phyloP scores from a whole-genome alignment of 1,140 invertebrate species.

The Trigoniulus corallinus region DNA sequence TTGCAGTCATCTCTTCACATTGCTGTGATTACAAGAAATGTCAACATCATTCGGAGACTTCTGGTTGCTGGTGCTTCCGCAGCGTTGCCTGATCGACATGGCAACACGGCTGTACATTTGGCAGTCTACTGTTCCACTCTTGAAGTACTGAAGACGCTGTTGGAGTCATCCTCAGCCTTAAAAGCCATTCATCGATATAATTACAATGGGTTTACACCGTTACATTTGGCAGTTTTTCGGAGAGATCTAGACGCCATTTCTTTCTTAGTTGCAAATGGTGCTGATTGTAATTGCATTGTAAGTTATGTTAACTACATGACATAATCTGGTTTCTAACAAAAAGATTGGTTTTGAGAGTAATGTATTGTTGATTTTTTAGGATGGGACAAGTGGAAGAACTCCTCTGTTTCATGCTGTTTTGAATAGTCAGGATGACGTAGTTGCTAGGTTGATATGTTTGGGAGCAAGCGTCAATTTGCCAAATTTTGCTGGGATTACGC shows the following conservation, averaged over 20 bases:
- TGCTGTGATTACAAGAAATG: constrained; percentile 3
- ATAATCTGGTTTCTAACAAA: neutral
- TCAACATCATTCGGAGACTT: constrained; percentile 1
- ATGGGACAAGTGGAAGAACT: constrained; percentile 23
- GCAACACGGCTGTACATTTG: constrained; percentile 18
- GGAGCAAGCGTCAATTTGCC: constrained; percentile 18
- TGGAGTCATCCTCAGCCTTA: neutral
- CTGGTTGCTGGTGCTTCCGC: constrained; percentile 2
- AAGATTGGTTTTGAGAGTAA: neutral
- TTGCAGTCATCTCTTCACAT: constrained; percentile 10
- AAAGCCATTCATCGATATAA: neutral
- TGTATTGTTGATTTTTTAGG: constrained; percentile 12
- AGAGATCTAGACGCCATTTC: constrained; percentile 14
- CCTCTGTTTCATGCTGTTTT: constrained; percentile 22
- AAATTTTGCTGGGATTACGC: constrained; percentile 21
- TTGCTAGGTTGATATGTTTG: constrained; percentile 15
- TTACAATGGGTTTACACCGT: constrained; percentile 16
- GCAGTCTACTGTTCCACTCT: constrained; percentile 13
- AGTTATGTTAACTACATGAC: neutral
- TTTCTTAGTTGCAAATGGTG: constrained; percentile 11
- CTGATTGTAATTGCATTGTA: constrained; percentile 17
- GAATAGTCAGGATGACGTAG: constrained; percentile 15
- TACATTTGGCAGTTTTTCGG: constrained; percentile 19
- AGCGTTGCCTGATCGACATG: constrained; percentile 6
- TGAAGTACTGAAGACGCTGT: neutral